phyloP scores from a whole-genome alignment of 2,113 vertebrate genomes.

The Prinia subflava region DNA sequence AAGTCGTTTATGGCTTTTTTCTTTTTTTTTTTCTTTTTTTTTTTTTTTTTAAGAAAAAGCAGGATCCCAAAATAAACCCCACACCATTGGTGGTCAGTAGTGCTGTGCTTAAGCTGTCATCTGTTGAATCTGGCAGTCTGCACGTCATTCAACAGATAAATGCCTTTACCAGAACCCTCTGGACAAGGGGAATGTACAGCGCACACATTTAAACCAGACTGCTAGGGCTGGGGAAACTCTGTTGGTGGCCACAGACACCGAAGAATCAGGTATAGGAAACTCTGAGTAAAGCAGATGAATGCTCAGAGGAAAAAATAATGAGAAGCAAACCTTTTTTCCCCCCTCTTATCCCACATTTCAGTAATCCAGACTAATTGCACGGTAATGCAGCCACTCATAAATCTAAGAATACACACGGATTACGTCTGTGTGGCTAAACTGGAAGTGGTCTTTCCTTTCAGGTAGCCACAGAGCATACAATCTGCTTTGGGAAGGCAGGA shows the following conservation, averaged over 20 bases:
- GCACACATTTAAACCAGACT: slow-evolving; percentile 50
- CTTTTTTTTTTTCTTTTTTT: neutral
- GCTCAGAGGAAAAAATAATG: slow-evolving; percentile 10
- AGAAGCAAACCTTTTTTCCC: neutral
- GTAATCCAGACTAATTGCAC: slow-evolving; percentile 27
- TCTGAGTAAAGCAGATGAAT: slow-evolving; percentile 49
- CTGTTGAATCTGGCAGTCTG: slow-evolving; percentile 72
- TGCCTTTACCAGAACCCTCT: slow-evolving; percentile 74
- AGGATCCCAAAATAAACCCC: slow-evolving; percentile 44
- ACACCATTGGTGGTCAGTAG: slow-evolving; percentile 31
- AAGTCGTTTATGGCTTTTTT: slow-evolving; percentile 3
- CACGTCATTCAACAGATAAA: slow-evolving; percentile 70
- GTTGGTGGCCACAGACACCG: slow-evolving; percentile 75
- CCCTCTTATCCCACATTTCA: neutral
- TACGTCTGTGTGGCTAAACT: slow-evolving; percentile 22
- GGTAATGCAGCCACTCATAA: slow-evolving; percentile 25
- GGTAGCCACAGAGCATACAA: slow-evolving; percentile 45
- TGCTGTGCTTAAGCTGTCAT: slow-evolving; percentile 50
- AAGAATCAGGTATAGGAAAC: slow-evolving; percentile 72
- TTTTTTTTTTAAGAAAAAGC: neutral
- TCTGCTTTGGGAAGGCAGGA: slow-evolving; percentile 51
- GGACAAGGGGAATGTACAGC: slow-evolving; percentile 61
- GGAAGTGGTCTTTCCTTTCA: slow-evolving; percentile 55
- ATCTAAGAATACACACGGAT: slow-evolving; percentile 50
- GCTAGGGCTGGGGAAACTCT: slow-evolving; percentile 29